Percentiles rank a stretch among this genome's conserved stretches.
phyloP scores from a whole-genome alignment of 1,140 invertebrate species.

The Aethina tumida region DNA sequence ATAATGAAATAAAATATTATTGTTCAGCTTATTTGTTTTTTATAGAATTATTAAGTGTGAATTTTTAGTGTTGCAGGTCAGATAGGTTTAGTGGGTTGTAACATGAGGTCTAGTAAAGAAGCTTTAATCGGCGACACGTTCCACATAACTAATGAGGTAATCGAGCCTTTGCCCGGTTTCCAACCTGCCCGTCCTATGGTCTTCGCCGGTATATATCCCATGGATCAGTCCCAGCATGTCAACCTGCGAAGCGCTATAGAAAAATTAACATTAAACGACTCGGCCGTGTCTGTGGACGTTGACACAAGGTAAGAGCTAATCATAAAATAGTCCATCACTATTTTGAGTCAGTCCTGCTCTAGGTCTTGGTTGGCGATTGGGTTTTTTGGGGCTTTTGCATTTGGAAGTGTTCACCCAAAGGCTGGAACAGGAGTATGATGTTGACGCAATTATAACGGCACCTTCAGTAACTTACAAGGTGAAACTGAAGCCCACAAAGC shows the following conservation, averaged over 20 bases:
- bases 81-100: conserved; percentile 73
- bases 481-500: conserved; percentile 48
- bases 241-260: conserved; percentile 72
- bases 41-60: too few species aligned
- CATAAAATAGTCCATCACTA: conserved; percentile 10
- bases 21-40: conserved; percentile 4
- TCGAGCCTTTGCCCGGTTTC: conserved; percentile 58
- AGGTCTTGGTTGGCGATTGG: conserved; percentile 88
- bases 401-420: conserved; percentile 94
- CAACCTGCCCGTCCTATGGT: conserved; percentile 76
- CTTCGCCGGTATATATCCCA: conserved; percentile 88
- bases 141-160: conserved; percentile 40
- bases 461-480: conserved; percentile 94
- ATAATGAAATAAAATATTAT: conserved; percentile 2
- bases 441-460: conserved; percentile 81
- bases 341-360: conserved; percentile 79
- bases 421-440: conserved; percentile 86
- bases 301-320: conserved; percentile 64
- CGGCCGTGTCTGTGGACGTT: conserved; percentile 66
- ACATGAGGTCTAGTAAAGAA: conserved; percentile 70
- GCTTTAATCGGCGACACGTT: conserved; percentile 80
- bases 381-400: conserved; percentile 90
- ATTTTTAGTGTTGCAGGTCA: conserved; percentile 59
- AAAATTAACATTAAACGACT: conserved; percentile 89
- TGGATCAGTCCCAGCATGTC: conserved; percentile 76